These are phyloP conservation scores for Drosophila setifemur DNA, from an alignment of 1,140 invertebrate species.

Conservation along the genomic window DNA sequence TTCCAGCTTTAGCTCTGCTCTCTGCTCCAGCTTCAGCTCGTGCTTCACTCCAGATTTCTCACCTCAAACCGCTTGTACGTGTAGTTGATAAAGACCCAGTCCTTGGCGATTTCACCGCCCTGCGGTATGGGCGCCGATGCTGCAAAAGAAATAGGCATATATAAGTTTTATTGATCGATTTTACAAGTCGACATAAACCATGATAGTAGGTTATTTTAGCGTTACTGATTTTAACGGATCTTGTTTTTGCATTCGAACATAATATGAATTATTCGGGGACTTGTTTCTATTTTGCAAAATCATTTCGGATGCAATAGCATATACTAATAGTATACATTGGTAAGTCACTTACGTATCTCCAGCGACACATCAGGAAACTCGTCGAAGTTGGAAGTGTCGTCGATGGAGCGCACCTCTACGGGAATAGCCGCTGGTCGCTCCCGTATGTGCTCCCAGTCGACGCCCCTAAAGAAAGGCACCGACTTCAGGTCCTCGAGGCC, in stretches of 20 bases:
- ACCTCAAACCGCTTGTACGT: constrained; percentile 99
- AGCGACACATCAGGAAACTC: constrained; percentile 99
- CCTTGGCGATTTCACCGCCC: constrained; percentile 94
- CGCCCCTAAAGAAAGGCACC: constrained; percentile 94
- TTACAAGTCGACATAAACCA: too few relatives aligned
- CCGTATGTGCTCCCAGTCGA: constrained; percentile 98
- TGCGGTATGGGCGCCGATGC: constrained; percentile 91
- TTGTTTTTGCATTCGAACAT: too few relatives aligned
- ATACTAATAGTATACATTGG: too few relatives aligned
- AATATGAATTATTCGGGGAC: too few relatives aligned
- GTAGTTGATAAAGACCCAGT: constrained; percentile 99
- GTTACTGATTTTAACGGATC: too few relatives aligned
- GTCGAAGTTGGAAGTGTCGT: constrained; percentile 99
- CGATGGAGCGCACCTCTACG: constrained; percentile 95
- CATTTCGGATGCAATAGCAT: too few relatives aligned
- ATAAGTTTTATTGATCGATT: background rate
- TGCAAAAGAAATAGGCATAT: constrained; percentile 77
- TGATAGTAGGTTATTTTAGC: too few relatives aligned
- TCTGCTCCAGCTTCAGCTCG: constrained; percentile 14
- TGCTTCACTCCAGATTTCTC: constrained; percentile 77
- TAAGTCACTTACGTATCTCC: constrained; percentile 94
- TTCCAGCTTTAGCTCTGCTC: constrained; percentile 4
- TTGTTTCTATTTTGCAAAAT: too few relatives aligned
- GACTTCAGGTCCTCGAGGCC: constrained; percentile 94
- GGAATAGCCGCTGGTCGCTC: constrained; percentile 98